These are phyloP conservation scores for Baccha elongata DNA, from an alignment of 2,888 invertebrate genomes.

Conservation along the genomic window DNA sequence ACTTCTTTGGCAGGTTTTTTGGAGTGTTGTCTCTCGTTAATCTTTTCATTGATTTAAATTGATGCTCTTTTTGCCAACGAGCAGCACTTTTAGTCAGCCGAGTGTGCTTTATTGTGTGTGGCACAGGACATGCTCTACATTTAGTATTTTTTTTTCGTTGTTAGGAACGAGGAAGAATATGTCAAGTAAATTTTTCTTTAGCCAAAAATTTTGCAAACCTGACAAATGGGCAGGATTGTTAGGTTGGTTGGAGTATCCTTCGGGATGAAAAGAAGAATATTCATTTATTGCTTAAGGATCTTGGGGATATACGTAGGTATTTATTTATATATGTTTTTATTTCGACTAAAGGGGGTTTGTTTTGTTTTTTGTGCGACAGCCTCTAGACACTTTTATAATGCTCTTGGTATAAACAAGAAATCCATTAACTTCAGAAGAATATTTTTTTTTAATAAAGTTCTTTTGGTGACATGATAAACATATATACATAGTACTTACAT, in stretches of 20 bases:
- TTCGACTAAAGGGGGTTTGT: slow-evolving; percentile 3
- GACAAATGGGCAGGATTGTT: slow-evolving; percentile 61
- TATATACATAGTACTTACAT: not conserved
- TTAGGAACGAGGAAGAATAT: slow-evolving; percentile 28
- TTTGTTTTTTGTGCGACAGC: slow-evolving; percentile 34
- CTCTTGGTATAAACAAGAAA: slow-evolving; percentile 44
- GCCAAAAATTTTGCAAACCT: slow-evolving; percentile 62
- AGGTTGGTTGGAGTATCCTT: slow-evolving; percentile 26
- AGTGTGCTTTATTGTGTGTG: slow-evolving; percentile 69
- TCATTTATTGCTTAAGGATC: slow-evolving; percentile 30
- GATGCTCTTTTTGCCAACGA: slow-evolving; percentile 66
- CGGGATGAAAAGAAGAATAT: slow-evolving; percentile 20
- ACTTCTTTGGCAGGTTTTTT: slow-evolving; percentile 20
- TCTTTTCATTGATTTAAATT: slow-evolving; percentile 74
- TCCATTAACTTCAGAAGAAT: slow-evolving; percentile 61
- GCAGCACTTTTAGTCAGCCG: slow-evolving; percentile 56
- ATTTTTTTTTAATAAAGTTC: slow-evolving; percentile 12
- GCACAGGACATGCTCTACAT: slow-evolving; percentile 70
- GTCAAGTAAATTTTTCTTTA: slow-evolving; percentile 68
- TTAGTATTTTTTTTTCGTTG: slow-evolving; percentile 39
- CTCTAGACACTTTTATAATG: slow-evolving; percentile 37
- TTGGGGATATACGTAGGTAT: not conserved
- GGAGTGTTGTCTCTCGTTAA: slow-evolving; percentile 66
- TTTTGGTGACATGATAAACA: slow-evolving; percentile 12
- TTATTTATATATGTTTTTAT: not conserved